Percentiles rank a stretch among this genome's conserved stretches.
These are phyloP conservation scores for Oplegnathus fasciatus DNA, from an alignment of 2,113 vertebrate species.

Conservation along the genomic window DNA sequence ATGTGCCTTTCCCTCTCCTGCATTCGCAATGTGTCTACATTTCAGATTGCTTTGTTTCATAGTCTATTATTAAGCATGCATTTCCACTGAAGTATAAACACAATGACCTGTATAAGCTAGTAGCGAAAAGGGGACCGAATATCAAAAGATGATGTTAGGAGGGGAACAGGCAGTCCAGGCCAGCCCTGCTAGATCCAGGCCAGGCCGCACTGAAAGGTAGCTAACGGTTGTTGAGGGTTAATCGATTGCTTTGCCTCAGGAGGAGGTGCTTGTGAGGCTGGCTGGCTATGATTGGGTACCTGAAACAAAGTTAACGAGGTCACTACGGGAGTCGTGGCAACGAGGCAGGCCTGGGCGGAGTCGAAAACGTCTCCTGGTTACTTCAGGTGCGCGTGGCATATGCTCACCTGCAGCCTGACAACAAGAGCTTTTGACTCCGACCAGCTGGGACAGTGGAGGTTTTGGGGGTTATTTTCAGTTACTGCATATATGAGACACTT, in stretches of 20 bases:
- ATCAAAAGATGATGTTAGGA: slow-evolving; percentile 38
- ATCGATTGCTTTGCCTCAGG: slow-evolving; percentile 69
- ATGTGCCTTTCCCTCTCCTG: slow-evolving; percentile 29
- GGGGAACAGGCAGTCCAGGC: slow-evolving; percentile 47
- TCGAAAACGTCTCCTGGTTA: slow-evolving; percentile 30
- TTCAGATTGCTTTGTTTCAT: slow-evolving; percentile 47
- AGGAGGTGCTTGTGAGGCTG: slow-evolving; percentile 75
- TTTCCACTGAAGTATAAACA: slow-evolving; percentile 32
- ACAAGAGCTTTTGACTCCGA: slow-evolving; percentile 45
- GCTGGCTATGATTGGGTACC: slow-evolving; percentile 83
- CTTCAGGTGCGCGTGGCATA: slow-evolving; percentile 14
- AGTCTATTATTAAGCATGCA: slow-evolving; percentile 41
- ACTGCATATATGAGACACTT: slow-evolving; percentile 83
- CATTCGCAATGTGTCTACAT: slow-evolving; percentile 24
- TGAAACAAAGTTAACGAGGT: slow-evolving; percentile 82
- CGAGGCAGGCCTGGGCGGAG: slow-evolving; percentile 51
- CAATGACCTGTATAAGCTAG: slow-evolving; percentile 13
- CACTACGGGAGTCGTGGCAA: slow-evolving; percentile 73
- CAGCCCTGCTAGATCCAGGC: slow-evolving; percentile 36
- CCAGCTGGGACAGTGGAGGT: slow-evolving; percentile 56
- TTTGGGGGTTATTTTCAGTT: slow-evolving; percentile 66
- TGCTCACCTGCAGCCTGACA: slow-evolving; percentile 3
- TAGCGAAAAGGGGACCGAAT: slow-evolving; percentile 24
- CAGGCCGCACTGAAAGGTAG: slow-evolving; percentile 78
- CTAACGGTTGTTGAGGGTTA: slow-evolving; percentile 80